phyloP scores from a whole-genome alignment of 2,888 invertebrate genomes.

The Apotomis turbidana region DNA sequence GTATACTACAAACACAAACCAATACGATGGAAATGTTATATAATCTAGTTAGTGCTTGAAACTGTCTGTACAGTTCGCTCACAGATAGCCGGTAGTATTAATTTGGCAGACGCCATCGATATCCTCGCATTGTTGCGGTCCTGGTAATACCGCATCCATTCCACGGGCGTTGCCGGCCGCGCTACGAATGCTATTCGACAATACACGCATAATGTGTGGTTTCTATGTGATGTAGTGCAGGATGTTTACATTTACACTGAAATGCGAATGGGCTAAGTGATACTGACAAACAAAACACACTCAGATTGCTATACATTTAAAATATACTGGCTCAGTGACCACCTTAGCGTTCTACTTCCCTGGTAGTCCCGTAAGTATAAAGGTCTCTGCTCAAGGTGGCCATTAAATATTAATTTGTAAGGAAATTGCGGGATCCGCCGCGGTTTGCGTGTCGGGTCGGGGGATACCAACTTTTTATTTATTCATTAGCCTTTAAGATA shows the following conservation, averaged over 20 bases:
- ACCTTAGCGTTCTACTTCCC: conserved; percentile 2
- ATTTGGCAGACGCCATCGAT: conserved; percentile 8
- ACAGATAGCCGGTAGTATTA: background rate
- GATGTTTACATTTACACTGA: background rate
- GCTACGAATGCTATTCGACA: background rate
- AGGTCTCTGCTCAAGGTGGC: background rate
- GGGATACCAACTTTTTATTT: conserved; percentile 25
- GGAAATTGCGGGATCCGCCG: conserved; percentile 30
- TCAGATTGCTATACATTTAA: background rate
- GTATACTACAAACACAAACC: too few relatives aligned
- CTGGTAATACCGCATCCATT: conserved; percentile 13
- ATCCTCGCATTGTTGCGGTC: conserved; percentile 19
- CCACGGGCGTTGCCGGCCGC: background rate
- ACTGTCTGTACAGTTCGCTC: background rate
- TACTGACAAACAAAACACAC: too few relatives aligned
- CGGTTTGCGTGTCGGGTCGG: conserved; percentile 3
- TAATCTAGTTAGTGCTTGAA: background rate
- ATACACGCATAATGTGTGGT: background rate
- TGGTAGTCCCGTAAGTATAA: background rate
- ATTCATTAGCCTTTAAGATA: conserved; percentile 27
- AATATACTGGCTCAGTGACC: background rate
- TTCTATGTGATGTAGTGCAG: background rate
- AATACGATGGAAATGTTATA: background rate
- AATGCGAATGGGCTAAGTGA: background rate
- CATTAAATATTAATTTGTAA: conserved; percentile 38